Percentiles rank a stretch among this genome's conserved stretches.
Evolutionary conservation across 2,888 invertebrate genomes (phyloP).

Genomic region (Tipula vernalis): DNA sequence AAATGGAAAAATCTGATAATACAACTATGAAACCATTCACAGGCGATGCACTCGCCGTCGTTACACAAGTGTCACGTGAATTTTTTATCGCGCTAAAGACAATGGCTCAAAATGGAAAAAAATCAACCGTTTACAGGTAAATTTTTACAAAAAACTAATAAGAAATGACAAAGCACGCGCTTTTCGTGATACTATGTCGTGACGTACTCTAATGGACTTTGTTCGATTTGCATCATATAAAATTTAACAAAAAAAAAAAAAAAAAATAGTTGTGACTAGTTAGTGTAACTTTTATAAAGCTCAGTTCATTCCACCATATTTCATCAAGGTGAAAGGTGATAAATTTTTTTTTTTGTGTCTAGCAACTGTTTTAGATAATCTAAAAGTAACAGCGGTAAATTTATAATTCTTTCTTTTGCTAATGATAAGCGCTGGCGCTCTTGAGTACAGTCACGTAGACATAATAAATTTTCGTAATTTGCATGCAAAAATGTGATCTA

Average conservation of each 20-base stretch:
- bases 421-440: background rate
- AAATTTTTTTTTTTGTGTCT: background rate
- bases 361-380: background rate
- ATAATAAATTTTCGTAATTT: background rate
- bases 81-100: constrained; percentile 22
- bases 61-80: constrained; percentile 28
- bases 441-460: background rate
- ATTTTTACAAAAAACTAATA: background rate
- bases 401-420: constrained; percentile 8
- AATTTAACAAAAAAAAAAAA: background rate
- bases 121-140: constrained; percentile 29
- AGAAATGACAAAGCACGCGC: background rate
- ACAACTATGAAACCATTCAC: background rate
- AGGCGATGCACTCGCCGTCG: constrained; percentile 27
- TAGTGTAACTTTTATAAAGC: background rate
- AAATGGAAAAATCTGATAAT: background rate
- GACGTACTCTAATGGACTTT: background rate
- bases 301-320: background rate
- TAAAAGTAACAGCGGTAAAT: background rate
- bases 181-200: background rate
- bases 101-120: constrained; percentile 23
- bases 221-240: background rate
- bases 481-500: background rate
- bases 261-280: too few species aligned
- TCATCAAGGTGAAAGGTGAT: too few species aligned